phyloP scores from a whole-genome alignment of 2,888 invertebrate genomes.

The Loripinus fragilis region DNA sequence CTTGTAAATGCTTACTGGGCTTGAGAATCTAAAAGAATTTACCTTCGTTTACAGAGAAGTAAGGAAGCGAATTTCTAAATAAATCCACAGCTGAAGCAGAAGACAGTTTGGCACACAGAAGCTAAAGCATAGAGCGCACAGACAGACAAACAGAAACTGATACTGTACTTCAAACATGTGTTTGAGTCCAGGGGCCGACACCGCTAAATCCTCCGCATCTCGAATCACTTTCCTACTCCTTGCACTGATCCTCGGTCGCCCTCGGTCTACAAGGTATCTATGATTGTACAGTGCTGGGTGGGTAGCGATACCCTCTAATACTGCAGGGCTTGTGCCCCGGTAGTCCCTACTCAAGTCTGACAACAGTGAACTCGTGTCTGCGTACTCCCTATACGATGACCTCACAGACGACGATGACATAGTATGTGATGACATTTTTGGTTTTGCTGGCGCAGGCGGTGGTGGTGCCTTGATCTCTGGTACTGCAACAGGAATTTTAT shows the following conservation, averaged over 20 bases:
- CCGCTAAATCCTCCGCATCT: conserved; percentile 76
- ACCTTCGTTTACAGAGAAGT: neutral
- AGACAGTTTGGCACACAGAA: conserved; percentile 27
- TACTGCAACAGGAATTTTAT: conserved; percentile 32
- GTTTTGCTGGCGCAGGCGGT: conserved; percentile 23
- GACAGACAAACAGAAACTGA: conserved; percentile 40
- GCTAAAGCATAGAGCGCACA: conserved; percentile 37
- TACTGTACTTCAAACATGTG: conserved; percentile 80
- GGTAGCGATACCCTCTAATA: conserved; percentile 75
- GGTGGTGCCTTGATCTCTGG: conserved; percentile 22
- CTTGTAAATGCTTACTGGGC: no score
- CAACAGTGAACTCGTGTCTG: conserved; percentile 45
- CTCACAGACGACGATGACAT: conserved; percentile 25
- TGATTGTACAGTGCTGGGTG: conserved; percentile 69
- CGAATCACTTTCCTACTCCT: conserved; percentile 77
- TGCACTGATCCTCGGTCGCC: conserved; percentile 69
- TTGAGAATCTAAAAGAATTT: neutral
- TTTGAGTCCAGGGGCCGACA: conserved; percentile 77
- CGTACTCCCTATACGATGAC: conserved; percentile 49
- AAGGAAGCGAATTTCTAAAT: neutral
- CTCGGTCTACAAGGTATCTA: conserved; percentile 52
- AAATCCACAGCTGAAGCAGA: conserved; percentile 29
- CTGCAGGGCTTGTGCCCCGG: conserved; percentile 75
- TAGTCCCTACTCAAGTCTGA: conserved; percentile 67
- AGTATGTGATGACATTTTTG: conserved; percentile 4